Evolutionary conservation across 2,113 vertebrate species (phyloP).

Genomic region (Pangasianodon hypophthalmus): DNA sequence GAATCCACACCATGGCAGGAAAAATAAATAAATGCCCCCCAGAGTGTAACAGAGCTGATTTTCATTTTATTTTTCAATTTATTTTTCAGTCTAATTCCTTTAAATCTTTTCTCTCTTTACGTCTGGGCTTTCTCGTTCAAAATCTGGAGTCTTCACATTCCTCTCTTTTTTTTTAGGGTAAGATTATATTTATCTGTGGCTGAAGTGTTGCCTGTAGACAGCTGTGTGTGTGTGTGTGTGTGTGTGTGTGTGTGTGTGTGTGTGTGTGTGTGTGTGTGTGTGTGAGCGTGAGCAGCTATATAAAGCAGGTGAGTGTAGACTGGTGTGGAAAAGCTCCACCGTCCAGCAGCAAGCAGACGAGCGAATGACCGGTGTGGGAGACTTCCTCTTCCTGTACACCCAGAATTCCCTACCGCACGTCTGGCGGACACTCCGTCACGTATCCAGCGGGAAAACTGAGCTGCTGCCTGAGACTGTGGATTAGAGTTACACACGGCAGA

Average conservation of each 20-base stretch:
- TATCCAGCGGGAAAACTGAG: neutral
- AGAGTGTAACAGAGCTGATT: neutral
- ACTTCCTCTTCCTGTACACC: constrained; percentile 39
- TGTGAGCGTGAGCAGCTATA: constrained; percentile 67
- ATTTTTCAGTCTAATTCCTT: neutral
- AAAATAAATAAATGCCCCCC: neutral
- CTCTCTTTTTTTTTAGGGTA: constrained; percentile 41
- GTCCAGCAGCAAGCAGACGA: constrained; percentile 46
- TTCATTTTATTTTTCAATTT: neutral
- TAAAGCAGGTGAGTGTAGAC: constrained; percentile 72
- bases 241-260: neutral
- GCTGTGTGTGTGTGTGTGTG: constrained; percentile 60
- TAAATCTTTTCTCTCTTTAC: too few species aligned
- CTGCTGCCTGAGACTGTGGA: neutral
- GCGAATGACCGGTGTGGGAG: constrained; percentile 49
- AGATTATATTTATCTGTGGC: constrained; percentile 65
- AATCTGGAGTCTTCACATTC: neutral
- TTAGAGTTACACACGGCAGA: neutral
- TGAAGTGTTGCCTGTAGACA: constrained; percentile 42
- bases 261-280: neutral
- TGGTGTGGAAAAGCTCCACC: constrained; percentile 60
- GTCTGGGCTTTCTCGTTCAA: too few species aligned
- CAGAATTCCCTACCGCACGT: constrained; percentile 30
- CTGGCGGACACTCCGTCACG: neutral
- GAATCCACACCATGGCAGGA: neutral